Evolutionary conservation across 2,888 invertebrate genomes (phyloP), one percentile per base, ranked within the genome.

Genomic region (Lobophora halterata): DNA sequence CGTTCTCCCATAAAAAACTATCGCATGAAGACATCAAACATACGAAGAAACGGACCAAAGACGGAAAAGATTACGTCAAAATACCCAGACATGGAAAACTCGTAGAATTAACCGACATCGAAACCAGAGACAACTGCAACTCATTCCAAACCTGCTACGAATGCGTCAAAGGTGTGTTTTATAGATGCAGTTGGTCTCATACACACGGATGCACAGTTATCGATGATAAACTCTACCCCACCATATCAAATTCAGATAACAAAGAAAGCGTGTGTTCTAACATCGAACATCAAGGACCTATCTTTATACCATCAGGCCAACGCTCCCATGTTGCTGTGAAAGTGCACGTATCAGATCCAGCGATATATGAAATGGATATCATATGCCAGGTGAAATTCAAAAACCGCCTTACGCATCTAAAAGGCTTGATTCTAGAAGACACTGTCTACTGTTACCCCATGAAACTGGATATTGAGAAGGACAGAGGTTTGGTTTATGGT

Each of bases 171-270:
- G 64, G 56, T 17, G 21, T 42, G 1, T 51, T 52, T 46, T 54
- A 49, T 25, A 46, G 49, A 3, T 78, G 75, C 38, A 53, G 52
- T 1, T 77, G 74, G 74, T 74, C 75, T 27, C 74, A 76, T 32
- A 49, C 65, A 17, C 52, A 46, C 5, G 75, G 74, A 1, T 75
- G 75, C 27, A 65, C 64, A 0, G 46, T 58, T 13, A 56, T 35
- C 20, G 42, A 56, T 2, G 38, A 60, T 6, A 46, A 45, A 2
- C 12, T 58, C 0, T 74, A 72, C 19, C 57, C 61, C 10, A 24
- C 25, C 0, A 20, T 35, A 8, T 38, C 46, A 19, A 41, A 41
- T 33, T 23, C 38, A 3, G n/a, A n/a, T n/a, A 33, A 46, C 2
- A 29, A 35, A 25, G 41, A 37, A 2, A 44, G 35, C 9, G 32